Conservation (phyloP, 2,888 invertebrate species). For the Caenorhabditis sp. region DNA sequence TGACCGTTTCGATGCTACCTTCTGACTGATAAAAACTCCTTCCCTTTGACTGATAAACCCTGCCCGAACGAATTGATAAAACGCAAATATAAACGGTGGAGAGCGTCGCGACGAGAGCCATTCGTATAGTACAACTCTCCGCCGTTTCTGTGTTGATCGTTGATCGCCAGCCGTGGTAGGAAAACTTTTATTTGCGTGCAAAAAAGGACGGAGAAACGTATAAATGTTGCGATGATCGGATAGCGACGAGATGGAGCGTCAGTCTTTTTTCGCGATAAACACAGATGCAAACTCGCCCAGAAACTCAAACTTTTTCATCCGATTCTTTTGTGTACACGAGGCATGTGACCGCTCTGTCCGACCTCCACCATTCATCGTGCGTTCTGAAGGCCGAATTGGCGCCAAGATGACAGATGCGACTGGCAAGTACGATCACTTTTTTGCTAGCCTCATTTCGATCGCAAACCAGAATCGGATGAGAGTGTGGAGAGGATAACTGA, state of each 20-base stretch:
- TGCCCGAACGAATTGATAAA: constrained; percentile 18
- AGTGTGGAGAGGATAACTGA: constrained; percentile 30
- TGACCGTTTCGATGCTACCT: constrained; percentile 10
- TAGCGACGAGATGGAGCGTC: constrained; percentile 20
- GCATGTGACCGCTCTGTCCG: constrained; percentile 35
- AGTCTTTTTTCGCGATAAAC: too few relatives aligned
- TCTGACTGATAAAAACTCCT: constrained; percentile 4
- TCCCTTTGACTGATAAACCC: constrained; percentile 25
- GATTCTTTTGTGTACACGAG: constrained; percentile 13
- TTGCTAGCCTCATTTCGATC: constrained; percentile 24
- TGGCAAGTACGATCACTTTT: constrained; percentile 49
- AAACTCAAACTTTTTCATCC: constrained; percentile 24
- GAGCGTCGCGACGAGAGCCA: constrained; percentile 22
- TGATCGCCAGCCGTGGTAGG: not conserved
- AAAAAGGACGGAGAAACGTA: constrained; percentile 6
- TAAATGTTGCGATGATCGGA: constrained; percentile 23
- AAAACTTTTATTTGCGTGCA: constrained; percentile 34
- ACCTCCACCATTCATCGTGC: too few relatives aligned
- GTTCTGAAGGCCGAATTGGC: constrained; percentile 40
- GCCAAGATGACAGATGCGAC: constrained; percentile 49
- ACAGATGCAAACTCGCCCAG: too few relatives aligned
- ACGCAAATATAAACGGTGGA: not conserved
- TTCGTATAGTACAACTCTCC: constrained; percentile 47
- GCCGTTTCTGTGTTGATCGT: constrained; percentile 16
- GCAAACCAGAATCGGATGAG: constrained; percentile 39